phyloP scores from a whole-genome alignment of 2,113 vertebrate species.

The Dasyornis broadbenti region DNA sequence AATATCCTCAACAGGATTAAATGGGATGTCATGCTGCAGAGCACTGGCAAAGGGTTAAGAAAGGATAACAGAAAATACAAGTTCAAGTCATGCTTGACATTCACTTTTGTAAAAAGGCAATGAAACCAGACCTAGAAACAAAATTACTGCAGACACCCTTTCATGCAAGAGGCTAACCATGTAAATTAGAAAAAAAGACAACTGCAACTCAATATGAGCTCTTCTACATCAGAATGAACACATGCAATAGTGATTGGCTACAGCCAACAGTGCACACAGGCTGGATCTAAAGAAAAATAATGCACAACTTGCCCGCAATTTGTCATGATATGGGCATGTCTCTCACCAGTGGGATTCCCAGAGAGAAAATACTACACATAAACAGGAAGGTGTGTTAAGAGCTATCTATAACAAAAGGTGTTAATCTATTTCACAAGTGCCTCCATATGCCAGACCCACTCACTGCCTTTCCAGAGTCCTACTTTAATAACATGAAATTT shows the following conservation, averaged over 20 bases:
- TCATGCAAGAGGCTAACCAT: neutral
- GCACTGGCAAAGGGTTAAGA: neutral
- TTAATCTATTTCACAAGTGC: neutral
- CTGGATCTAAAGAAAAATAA: neutral
- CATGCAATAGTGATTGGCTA: neutral
- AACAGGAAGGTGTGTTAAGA: neutral
- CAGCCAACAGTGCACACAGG: fast-evolving
- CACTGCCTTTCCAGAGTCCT: neutral
- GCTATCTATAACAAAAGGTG: neutral
- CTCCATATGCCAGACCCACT: neutral
- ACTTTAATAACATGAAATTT: neutral
- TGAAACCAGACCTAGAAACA: neutral
- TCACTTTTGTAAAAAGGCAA: neutral
- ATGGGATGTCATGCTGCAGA: neutral
- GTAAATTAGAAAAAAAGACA: neutral
- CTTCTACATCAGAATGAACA: neutral
- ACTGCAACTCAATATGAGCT: neutral
- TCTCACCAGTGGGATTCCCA: neutral
- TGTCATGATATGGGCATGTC: fast-evolving
- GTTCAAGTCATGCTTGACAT: neutral
- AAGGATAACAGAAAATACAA: neutral
- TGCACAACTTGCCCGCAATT: neutral
- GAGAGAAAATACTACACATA: neutral
- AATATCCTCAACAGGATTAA: neutral
- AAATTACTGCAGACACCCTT: neutral